Conservation (phyloP, 2,113 vertebrate species). For the Terrapene triunguis region DNA sequence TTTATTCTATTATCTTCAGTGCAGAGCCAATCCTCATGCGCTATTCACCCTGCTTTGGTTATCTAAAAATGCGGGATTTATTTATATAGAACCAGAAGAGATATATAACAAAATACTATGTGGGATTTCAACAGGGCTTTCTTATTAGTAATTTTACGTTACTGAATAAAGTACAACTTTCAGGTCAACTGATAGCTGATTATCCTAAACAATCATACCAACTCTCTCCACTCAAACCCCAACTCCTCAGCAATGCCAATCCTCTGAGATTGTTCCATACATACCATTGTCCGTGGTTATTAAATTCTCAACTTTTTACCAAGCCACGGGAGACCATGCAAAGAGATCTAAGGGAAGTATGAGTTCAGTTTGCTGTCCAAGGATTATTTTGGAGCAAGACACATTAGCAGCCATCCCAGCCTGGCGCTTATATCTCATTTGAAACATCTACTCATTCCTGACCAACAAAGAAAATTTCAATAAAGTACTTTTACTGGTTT, state of each 20-base stretch:
- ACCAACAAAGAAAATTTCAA: slow-evolving; percentile 91
- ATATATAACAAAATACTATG: neutral
- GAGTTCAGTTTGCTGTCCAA: slow-evolving; percentile 75
- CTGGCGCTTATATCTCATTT: slow-evolving; percentile 82
- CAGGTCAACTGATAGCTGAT: slow-evolving; percentile 49
- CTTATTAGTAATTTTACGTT: slow-evolving; percentile 42
- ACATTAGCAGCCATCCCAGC: slow-evolving; percentile 79
- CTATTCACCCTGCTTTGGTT: neutral
- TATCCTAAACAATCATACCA: slow-evolving; percentile 22
- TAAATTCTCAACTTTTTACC: slow-evolving; percentile 69
- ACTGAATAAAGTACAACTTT: slow-evolving; percentile 38
- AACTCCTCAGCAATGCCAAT: slow-evolving; percentile 13
- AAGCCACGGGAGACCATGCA: slow-evolving; percentile 58
- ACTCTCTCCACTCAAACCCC: neutral
- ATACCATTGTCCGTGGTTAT: slow-evolving; percentile 66
- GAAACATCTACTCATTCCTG: slow-evolving; percentile 88
- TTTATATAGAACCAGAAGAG: slow-evolving; percentile 6
- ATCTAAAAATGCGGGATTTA: neutral
- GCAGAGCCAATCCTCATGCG: neutral
- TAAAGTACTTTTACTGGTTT: slow-evolving; percentile 86
- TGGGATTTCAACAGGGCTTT: slow-evolving; percentile 5
- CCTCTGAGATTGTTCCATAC: slow-evolving; percentile 48
- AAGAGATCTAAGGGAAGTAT: slow-evolving; percentile 72
- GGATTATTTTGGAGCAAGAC: slow-evolving; percentile 78
- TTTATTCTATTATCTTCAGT: neutral